These are phyloP conservation scores for Petrolisthes cinctipes DNA, from an alignment of 2,888 invertebrate genomes.

Conservation along the genomic window DNA sequence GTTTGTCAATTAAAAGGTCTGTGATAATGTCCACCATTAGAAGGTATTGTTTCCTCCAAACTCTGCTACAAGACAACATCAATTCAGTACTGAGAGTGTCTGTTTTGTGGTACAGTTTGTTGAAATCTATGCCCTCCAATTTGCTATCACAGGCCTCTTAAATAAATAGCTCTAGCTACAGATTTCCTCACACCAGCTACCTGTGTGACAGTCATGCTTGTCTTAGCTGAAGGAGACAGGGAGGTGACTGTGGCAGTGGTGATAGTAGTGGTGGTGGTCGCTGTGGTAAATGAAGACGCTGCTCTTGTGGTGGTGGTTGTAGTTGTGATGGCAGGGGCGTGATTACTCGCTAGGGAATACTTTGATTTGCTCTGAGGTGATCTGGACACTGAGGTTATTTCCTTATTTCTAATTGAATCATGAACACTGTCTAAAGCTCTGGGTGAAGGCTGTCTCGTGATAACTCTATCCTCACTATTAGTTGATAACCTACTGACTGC, in stretches of 20 bases:
- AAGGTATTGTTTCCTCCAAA: no score
- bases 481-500: constrained; percentile 29
- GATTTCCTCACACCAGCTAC: constrained; percentile 18
- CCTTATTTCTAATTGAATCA: constrained; percentile 28
- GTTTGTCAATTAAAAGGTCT: not conserved
- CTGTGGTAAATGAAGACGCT: constrained; percentile 22
- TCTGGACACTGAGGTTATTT: constrained; percentile 32
- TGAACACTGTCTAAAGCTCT: constrained; percentile 28
- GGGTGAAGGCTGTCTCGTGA: constrained; percentile 21
- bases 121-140: no score
- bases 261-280: constrained; percentile 35
- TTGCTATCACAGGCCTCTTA: no score
- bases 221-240: constrained; percentile 44
- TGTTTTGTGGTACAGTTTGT: no score
- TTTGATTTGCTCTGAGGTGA: constrained; percentile 4
- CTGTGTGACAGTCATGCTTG: constrained; percentile 54
- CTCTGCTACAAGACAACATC: no score
- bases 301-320: constrained; percentile 40
- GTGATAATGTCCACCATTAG: no score
- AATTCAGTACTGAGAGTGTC: no score
- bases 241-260: constrained; percentile 39
- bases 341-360: constrained; percentile 42
- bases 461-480: constrained; percentile 17
- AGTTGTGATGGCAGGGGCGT: constrained; percentile 42
- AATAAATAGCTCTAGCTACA: not conserved